A percentile compares a stretch with the other conserved stretches of the same genome.
Evolutionary conservation across 2,797 vertebrate genomes (phyloP).

Genomic region (Psittacula echo): DNA sequence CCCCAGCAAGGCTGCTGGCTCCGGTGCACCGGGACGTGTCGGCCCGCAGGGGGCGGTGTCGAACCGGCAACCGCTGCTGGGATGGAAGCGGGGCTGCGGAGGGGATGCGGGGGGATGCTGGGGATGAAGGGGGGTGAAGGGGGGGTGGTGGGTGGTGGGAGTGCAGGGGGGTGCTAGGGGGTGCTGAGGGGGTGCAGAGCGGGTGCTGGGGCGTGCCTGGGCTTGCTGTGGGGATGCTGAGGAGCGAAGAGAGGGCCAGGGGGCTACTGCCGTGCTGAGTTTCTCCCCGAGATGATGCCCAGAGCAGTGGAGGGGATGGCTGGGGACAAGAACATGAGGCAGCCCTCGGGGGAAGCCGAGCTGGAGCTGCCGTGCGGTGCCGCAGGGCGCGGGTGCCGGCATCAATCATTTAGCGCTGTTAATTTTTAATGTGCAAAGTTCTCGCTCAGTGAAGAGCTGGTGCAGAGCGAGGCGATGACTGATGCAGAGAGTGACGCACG

Average conservation of each 20-base stretch:
- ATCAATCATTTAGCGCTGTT: constrained; percentile 55
- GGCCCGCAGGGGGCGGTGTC: neutral
- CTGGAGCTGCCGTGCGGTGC: neutral
- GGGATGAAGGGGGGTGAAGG: neutral
- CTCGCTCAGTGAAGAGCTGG: neutral
- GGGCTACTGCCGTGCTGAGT: neutral
- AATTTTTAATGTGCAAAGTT: constrained; percentile 61
- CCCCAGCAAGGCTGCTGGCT: neutral
- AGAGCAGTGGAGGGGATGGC: neutral
- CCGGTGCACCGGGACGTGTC: too few relatives aligned
- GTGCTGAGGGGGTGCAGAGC: neutral
- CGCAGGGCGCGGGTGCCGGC: neutral
- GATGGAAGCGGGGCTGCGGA: too few relatives aligned
- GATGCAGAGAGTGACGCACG: constrained; percentile 26
- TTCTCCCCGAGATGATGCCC: neutral
- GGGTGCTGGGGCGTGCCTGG: neutral
- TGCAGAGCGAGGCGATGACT: neutral
- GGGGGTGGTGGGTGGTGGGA: too few relatives aligned
- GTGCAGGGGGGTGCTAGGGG: too few relatives aligned
- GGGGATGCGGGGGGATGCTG: too few relatives aligned
- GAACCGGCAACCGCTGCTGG: neutral
- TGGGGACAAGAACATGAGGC: neutral
- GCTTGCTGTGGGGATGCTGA: neutral
- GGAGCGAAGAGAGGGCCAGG: too few relatives aligned
- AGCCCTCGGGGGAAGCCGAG: neutral